Evolutionary conservation across 1,140 invertebrate species (phyloP), one percentile per base, ranked within the genome.

Genomic region (Polyergus mexicanus): DNA sequence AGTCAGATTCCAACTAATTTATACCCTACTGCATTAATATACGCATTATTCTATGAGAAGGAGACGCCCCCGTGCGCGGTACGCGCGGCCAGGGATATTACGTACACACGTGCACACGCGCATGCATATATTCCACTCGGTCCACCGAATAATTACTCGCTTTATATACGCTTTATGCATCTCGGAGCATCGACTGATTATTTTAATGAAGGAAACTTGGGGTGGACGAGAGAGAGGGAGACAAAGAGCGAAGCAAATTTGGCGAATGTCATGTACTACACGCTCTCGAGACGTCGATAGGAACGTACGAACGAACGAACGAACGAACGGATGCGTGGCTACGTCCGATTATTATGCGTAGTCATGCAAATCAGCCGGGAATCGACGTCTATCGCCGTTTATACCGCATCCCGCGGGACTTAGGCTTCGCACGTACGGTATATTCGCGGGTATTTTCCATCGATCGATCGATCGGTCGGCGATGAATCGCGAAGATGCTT

Each of bases 1-100:
- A 75, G 68, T 76, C 86, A 76, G 60, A 86, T 87, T 74, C 84
- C 68, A 80, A 76, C 84, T 88, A 89, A 89, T 89, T 89, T 89
- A 86, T 83, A 88, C 86, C 56, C 44, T 51, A 75, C 32, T 76
- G 87, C 80, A 83, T 89, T 89, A 86, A 89, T 81, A 88, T 78
- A 66, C 58, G 85, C 80, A 71, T 89, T 90, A 88, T 86, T 86
- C 85, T 65, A 84, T 58, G 87, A 81, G 72, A 32, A 87, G 65
- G 69, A 83, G 75, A 85, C 54, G 65, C 51, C 47, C 51, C 51
- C 74, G 44, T 77, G 47, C 62, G 22, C 58, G 60, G 5, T 51
- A 38, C 81, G 81, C 54, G 54, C 68, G 51, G 38, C 78, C 60
- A 32, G 38, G 25, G 47, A 51, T 72, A 77, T 66, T 78, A 86